Percentiles rank a stretch among this genome's conserved stretches.
Conservation (phyloP, 2,113 vertebrate species). For the Microtus richardsoni region DNA sequence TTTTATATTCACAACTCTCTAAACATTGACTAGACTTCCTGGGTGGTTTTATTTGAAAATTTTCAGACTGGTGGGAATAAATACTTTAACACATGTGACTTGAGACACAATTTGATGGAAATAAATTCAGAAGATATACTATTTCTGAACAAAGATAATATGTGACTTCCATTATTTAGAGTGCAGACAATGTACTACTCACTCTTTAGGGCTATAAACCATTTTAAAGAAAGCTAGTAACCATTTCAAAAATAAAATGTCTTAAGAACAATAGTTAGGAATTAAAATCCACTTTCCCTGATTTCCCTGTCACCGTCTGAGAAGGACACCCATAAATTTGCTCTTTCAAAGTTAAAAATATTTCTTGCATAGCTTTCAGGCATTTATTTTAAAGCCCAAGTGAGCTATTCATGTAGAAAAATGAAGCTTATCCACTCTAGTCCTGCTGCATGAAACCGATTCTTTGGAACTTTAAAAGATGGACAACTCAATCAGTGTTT, state of each 20-base stretch:
- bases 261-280: background rate
- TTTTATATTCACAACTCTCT: background rate
- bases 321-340: conserved; percentile 47
- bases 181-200: background rate
- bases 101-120: background rate
- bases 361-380: background rate
- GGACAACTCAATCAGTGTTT: background rate
- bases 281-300: conserved; percentile 21
- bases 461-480: conserved; percentile 39
- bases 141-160: conserved; percentile 52
- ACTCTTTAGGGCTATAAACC: background rate
- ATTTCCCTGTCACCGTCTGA: background rate
- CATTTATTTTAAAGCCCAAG: background rate
- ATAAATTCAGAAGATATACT: background rate
- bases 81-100: background rate
- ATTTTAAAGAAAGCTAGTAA: background rate
- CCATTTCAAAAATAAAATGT: background rate
- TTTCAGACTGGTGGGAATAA: background rate
- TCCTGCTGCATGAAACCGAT: background rate
- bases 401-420: background rate
- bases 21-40: background rate
- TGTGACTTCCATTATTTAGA: background rate
- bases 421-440: background rate
- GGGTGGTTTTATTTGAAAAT: background rate
- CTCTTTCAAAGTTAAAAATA: conserved; percentile 37